Evolutionary conservation across 2,797 vertebrate species (phyloP), one percentile per base, ranked within the genome.

Genomic region (Falco berigora): DNA sequence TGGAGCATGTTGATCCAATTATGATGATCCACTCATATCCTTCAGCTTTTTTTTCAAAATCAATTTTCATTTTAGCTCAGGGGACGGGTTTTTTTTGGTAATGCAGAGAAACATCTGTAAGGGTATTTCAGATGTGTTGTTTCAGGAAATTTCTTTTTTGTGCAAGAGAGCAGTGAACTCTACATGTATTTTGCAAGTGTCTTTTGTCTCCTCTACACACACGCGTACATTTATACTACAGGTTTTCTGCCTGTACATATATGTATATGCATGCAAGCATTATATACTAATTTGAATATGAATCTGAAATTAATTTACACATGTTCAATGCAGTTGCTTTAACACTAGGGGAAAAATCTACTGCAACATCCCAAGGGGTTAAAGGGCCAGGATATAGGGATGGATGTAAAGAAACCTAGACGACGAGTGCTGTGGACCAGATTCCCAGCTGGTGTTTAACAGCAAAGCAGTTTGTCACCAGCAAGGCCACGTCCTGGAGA

Each of bases 1-100:
- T 94, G 92, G 90, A 96, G 90, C 96, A 97, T 97, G 95, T 97
- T 98, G 97, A 98, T 98, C 97, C 97, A 98, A 97, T 98, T 98
- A 98, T 91, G 91, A 97, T 97, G 97, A 97, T 97, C 98, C 94
- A 95, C 92, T 98, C 96, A 97, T 97, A 97, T 98, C 96, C 96
- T 98, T 97, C 96, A 97, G 95, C 86, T 90, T 97, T 94, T 94
- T 96, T 95, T 92, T 94, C 94, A 96, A 98, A 98, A 98, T 98
- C 97, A 98, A 98, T 98, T 98, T 98, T 97, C 96, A 97, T 96
- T 97, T 97, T 97, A 97, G 96, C 97, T 97, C 94, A 96, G 85
- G 94, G 96, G 96, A 94, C 34, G 6, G 22, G 19, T 84, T 84
- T 91, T 91, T 96, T 93, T 96, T 90, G 78, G 75, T 95, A 95